phyloP scores from a whole-genome alignment of 2,888 invertebrate genomes.

The Dendrolimus houi region DNA sequence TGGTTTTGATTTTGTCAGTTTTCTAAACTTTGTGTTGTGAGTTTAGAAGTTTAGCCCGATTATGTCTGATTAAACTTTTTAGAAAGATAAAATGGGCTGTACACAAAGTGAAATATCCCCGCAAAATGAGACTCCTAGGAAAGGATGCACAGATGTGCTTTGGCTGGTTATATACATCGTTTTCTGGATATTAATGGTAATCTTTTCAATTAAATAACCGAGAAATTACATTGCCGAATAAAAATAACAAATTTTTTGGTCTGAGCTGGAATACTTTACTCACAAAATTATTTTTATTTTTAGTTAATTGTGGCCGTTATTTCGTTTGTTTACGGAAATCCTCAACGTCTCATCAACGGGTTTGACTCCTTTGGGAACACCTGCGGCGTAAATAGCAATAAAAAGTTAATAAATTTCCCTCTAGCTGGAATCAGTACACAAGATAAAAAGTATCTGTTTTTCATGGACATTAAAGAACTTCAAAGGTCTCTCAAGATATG shows the following conservation, averaged over 20 bases:
- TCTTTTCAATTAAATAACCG: constrained; percentile 12
- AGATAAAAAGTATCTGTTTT: constrained; percentile 88
- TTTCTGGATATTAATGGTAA: constrained; percentile 91
- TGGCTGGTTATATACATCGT: constrained; percentile 87
- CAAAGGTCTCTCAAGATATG: constrained; percentile 90
- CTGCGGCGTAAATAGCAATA: constrained; percentile 89
- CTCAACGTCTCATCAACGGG: constrained; percentile 89
- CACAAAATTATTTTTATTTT: constrained; percentile 13
- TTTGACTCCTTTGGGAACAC: constrained; percentile 97
- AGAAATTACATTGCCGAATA: too few species aligned
- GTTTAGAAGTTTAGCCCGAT: too few species aligned
- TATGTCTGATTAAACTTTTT: background rate
- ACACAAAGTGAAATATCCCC: constrained; percentile 79
- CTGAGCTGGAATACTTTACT: too few species aligned
- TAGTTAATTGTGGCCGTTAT: constrained; percentile 90
- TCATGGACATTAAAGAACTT: constrained; percentile 87
- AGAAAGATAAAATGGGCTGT: constrained; percentile 75
- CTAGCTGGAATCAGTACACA: constrained; percentile 88
- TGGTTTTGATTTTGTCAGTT: too few species aligned
- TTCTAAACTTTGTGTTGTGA: too few species aligned
- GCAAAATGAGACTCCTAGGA: constrained; percentile 76
- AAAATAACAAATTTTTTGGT: too few species aligned
- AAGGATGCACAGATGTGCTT: constrained; percentile 89
- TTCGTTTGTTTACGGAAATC: constrained; percentile 92
- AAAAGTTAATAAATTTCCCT: constrained; percentile 82